Evolutionary conservation across 92 coral and sea anemone species (phyloP).

Genomic region (Paramuricea clavata): DNA sequence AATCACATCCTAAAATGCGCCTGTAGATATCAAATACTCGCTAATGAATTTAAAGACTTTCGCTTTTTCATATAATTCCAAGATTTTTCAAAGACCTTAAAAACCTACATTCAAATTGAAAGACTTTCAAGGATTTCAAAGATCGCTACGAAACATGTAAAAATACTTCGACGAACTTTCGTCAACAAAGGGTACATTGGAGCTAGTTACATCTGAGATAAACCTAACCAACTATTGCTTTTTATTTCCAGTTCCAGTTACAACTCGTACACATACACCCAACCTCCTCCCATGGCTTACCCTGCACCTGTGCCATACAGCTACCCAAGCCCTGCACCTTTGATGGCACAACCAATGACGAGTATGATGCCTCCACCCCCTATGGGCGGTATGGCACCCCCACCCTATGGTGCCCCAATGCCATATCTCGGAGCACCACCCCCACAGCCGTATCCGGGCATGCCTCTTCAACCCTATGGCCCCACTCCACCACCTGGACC

Average conservation of each 20-base stretch:
- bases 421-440: constrained; percentile 41
- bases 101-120: no score
- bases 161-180: background rate
- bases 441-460: constrained; percentile 36
- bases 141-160: background rate
- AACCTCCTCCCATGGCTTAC: constrained; percentile 30
- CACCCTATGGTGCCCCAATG: constrained; percentile 46
- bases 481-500: constrained; percentile 29
- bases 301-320: constrained; percentile 29
- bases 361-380: constrained; percentile 25
- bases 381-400: constrained; percentile 42
- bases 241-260: constrained; percentile 31
- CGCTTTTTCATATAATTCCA: no score
- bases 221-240: no score
- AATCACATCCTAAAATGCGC: no score
- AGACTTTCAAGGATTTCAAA: no score
- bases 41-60: no score
- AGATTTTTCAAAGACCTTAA: no score
- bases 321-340: constrained; percentile 55
- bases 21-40: no score
- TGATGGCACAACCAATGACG: constrained; percentile 35
- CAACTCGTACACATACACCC: constrained; percentile 50
- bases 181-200: no score
- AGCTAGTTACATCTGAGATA: constrained; percentile 4
- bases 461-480: constrained; percentile 49